These are phyloP conservation scores for Trissolcus japonicus DNA, from an alignment of 2,888 invertebrate species.

Conservation along the genomic window DNA sequence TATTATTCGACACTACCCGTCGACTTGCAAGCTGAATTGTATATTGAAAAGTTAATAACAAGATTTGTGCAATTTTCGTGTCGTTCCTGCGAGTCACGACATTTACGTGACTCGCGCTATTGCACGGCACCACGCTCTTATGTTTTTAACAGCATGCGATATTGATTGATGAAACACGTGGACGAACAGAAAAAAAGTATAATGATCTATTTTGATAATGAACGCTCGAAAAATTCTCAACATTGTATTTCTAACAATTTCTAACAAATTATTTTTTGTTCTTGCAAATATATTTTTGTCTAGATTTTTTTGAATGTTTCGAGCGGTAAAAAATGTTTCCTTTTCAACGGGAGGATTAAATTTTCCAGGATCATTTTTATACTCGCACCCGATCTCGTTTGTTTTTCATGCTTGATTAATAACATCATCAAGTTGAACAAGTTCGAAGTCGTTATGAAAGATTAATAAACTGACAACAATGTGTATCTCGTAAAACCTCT, in stretches of 20 bases:
- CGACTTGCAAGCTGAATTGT: conserved; percentile 14
- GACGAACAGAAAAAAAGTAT: conserved; percentile 14
- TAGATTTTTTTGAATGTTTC: not conserved
- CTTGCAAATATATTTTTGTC: too few species aligned
- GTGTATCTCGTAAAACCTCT: conserved; percentile 9
- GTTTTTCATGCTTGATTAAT: too few species aligned
- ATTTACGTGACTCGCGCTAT: conserved; percentile 35
- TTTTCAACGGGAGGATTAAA: too few species aligned
- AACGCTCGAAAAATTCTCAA: too few species aligned
- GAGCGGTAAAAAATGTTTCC: not conserved
- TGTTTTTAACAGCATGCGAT: conserved; percentile 38
- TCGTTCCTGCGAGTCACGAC: conserved; percentile 30
- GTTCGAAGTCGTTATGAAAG: not conserved
- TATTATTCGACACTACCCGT: conserved; percentile 9
- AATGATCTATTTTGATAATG: not conserved
- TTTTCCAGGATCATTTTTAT: too few species aligned
- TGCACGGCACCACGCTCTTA: conserved; percentile 14
- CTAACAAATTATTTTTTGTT: too few species aligned
- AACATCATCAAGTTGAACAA: too few species aligned
- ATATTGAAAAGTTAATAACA: conserved; percentile 41
- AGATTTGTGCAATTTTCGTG: conserved; percentile 42
- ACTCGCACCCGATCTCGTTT: too few species aligned
- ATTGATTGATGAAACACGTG: conserved; percentile 32
- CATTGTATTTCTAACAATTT: too few species aligned
- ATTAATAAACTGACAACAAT: conserved; percentile 9